Percentiles rank a stretch among this genome's conserved stretches.
phyloP scores from a whole-genome alignment of 1,140 invertebrate genomes.

The Brachionus rubens region DNA sequence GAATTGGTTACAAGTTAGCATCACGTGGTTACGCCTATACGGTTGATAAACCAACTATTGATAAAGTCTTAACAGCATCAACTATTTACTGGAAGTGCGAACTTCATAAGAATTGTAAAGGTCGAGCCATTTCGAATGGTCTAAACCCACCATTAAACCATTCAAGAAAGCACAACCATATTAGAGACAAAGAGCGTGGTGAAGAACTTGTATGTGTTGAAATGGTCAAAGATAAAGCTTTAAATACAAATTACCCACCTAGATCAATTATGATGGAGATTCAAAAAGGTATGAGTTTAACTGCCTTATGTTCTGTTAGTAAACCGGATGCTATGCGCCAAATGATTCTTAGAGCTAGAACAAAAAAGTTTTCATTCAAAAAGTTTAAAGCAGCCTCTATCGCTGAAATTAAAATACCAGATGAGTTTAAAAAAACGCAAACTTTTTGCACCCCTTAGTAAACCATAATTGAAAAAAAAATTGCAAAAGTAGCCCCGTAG shows the following conservation, averaged over 20 bases:
- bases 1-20: neutral
- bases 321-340: slow-evolving; percentile 6
- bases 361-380: slow-evolving; percentile 20
- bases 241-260: slow-evolving; percentile 10
- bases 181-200: neutral
- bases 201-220: neutral
- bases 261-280: slow-evolving; percentile 7
- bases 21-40: slow-evolving; percentile 11
- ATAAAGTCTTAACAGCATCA: neutral
- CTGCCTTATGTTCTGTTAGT: neutral
- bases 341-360: slow-evolving; percentile 1
- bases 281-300: neutral
- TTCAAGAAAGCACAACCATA: slow-evolving; percentile 12
- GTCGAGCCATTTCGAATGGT: neutral
- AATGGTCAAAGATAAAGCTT: neutral
- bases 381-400: neutral
- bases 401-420: neutral
- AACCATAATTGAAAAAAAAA: too few relatives aligned
- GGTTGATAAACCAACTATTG: slow-evolving; percentile 3
- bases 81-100: slow-evolving; percentile 11
- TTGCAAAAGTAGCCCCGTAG: too few relatives aligned
- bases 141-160: slow-evolving; percentile 1
- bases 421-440: neutral
- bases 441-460: too few relatives aligned
- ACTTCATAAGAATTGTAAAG: slow-evolving; percentile 3